phyloP scores from a whole-genome alignment of 2,113 vertebrate species.

The Upupa epops region DNA sequence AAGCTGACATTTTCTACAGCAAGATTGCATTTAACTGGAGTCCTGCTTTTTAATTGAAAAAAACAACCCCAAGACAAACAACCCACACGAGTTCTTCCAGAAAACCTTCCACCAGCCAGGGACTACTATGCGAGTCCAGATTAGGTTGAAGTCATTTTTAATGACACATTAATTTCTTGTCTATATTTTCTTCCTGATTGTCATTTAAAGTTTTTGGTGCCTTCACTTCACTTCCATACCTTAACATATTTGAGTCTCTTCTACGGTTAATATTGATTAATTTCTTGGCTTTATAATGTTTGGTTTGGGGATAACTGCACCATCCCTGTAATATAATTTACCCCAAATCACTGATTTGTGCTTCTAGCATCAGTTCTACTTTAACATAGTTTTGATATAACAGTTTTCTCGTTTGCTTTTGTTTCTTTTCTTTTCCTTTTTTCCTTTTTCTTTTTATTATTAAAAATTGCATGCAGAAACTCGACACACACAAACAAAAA shows the following conservation, averaged over 20 bases:
- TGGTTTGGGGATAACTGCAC: slow-evolving; percentile 62
- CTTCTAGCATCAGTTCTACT: slow-evolving; percentile 54
- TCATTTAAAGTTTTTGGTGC: slow-evolving; percentile 69
- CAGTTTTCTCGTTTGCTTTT: slow-evolving; percentile 48
- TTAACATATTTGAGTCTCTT: slow-evolving; percentile 70
- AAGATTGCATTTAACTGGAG: slow-evolving; percentile 46
- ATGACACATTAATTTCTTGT: slow-evolving; percentile 62
- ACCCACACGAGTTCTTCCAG: slow-evolving; percentile 12
- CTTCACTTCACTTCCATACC: slow-evolving; percentile 71
- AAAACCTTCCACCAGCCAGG: slow-evolving; percentile 60
- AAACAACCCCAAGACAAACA: not conserved
- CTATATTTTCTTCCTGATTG: slow-evolving; percentile 69
- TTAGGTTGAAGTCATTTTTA: slow-evolving; percentile 64
- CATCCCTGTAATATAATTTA: slow-evolving; percentile 56
- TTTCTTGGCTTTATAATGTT: slow-evolving; percentile 65
- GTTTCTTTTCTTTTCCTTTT: not conserved
- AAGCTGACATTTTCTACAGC: slow-evolving; percentile 46
- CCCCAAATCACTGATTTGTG: slow-evolving; percentile 51
- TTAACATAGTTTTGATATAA: slow-evolving; percentile 53
- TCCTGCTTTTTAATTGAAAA: slow-evolving; percentile 34
- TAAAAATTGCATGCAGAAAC: slow-evolving; percentile 61
- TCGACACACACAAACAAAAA: slow-evolving; percentile 38
- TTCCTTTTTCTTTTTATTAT: slow-evolving; percentile 37
- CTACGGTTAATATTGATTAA: slow-evolving; percentile 56
- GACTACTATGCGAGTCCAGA: slow-evolving; percentile 38